Evolutionary conservation across 2,113 vertebrate genomes (phyloP).

Genomic region (Entosphenus tridentatus): DNA sequence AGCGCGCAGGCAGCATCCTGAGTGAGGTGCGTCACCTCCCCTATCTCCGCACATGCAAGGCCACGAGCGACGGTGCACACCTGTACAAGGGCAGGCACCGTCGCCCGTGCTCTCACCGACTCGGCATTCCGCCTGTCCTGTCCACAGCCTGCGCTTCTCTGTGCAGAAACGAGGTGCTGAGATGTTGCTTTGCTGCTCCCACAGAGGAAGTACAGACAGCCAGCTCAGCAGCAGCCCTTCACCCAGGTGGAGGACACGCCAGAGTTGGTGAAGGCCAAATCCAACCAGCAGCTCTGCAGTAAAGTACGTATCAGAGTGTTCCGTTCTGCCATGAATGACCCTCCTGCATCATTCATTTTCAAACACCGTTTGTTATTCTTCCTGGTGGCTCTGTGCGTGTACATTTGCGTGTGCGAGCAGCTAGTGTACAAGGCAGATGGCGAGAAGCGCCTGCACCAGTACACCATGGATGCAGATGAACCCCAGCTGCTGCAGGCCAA

Average conservation of each 20-base stretch:
- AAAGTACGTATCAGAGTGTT: not conserved
- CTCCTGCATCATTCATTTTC: too few relatives aligned
- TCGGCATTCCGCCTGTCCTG: too few relatives aligned
- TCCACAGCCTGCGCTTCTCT: too few relatives aligned
- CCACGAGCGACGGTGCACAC: conserved; percentile 24
- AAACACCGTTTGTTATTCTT: too few relatives aligned
- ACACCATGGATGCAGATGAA: conserved; percentile 50
- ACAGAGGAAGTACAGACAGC: conserved; percentile 2
- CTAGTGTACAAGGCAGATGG: conserved; percentile 16
- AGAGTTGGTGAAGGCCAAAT: conserved; percentile 3
- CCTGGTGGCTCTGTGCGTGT: not conserved
- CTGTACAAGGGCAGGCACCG: too few relatives aligned
- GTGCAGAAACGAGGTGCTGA: too few relatives aligned
- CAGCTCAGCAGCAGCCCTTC: conserved; percentile 1
- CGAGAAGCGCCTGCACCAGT: conserved; percentile 56
- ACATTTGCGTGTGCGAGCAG: not conserved
- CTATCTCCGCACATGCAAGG: conserved; percentile 44
- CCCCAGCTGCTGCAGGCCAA: conserved; percentile 68
- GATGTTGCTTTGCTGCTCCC: not conserved
- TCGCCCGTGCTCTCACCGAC: too few relatives aligned
- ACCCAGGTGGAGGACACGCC: conserved; percentile 1
- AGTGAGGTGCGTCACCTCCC: conserved; percentile 53
- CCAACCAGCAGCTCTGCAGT: not conserved
- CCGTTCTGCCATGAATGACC: too few relatives aligned
- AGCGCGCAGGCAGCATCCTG: conserved; percentile 33